Base-by-base conservation (phyloP, 2,888 invertebrate genomes). In the Sphinx pinastri region DNA sequence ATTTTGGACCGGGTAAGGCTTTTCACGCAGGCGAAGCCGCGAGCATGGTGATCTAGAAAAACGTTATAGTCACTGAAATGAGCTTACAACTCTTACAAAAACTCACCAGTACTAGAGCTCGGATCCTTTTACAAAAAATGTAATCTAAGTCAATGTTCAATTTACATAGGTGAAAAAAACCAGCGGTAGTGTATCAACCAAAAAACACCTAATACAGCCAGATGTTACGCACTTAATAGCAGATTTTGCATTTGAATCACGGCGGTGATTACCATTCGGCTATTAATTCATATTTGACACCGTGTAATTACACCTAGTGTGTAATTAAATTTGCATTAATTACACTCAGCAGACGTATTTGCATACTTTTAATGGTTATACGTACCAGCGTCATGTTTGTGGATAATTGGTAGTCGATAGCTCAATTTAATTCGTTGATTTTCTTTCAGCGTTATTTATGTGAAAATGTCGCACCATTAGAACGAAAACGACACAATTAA, bases 271-370 rank as follows among this genome's bases (percentile, higher is more conserved):
- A 74, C 72, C 72, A 74, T 80, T 73, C 71, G 68, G 74, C 75
- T 72, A 82, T 85, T 84, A 86, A 86, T 85, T 86, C 77, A 80
- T 80, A 78, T 85, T 85, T 82, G 84, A 85, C 85, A 88, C 81
- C 70, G 68, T 84, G 82, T 63, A 81, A 86, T 85, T 83, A 86
- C 73, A 72, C 72, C 72, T 76, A 73, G 72, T 49, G 73, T 72
- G 79, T 83, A 86, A 86, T 86, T 84, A 84, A 81, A 84, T 88
- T 87, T 81, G 80, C 86, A 87, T 88, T 83, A 85, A 89, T 85
- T 84, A 81, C 83, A 75, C 75, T 80, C 76, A 76, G 77, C 74
- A 76, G 82, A 81, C 78, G 75, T 73, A 82, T 85, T 84, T 80
- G 81, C 83, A 83, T 86, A 72, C 54, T 79, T 79, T 80, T 63